Evolutionary conservation across 2,113 vertebrate genomes (phyloP), one percentile per base, ranked within the genome.

Genomic region (Chionodraco myersi): DNA sequence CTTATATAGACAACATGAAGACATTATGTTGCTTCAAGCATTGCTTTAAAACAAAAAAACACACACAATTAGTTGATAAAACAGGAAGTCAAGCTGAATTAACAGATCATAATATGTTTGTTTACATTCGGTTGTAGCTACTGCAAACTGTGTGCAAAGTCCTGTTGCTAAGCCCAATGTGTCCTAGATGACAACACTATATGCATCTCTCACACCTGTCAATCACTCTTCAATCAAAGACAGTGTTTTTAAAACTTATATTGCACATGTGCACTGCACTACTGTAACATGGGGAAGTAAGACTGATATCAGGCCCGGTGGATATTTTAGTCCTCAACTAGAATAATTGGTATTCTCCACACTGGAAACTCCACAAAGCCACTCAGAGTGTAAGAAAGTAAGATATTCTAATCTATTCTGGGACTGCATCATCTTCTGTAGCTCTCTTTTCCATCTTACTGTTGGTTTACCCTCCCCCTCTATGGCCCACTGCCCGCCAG

Each of bases 181-280:
- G 72, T 67, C 41, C 54, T 53, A 59, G 59, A 92, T 84, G 86
- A 89, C 75, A 89, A 93, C 92, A 90, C 75, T 86, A 89, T 76
- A 86, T 89, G 90, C 58, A 65, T 72, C 69, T 79, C 80, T 86
- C 75, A 88, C 91, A 91, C 83, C 88, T 92, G 90, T 89, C 73
- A 12, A 75, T 88, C 66, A 47, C 72, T 75, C 23, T 23, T 41
- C 7, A 13, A 75, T 84, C 3, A 5, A 26, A 15, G 75, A 52
- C 73, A 76, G 34, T 21, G 75, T 89, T 74, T 90, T 88, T 79
- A 75, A 87, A 89, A 63, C 76, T 36, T 56, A 59, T 8, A 59
- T 16, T 18, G 21, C 13, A 45, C 57, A 65, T 72, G 26, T 49
- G 68, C 59, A 41, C 36, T 59, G 44, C 36, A 51, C 65, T 45